Base-by-base conservation (phyloP, 2,113 vertebrate genomes). In the Heloderma charlesbogerti region DNA sequence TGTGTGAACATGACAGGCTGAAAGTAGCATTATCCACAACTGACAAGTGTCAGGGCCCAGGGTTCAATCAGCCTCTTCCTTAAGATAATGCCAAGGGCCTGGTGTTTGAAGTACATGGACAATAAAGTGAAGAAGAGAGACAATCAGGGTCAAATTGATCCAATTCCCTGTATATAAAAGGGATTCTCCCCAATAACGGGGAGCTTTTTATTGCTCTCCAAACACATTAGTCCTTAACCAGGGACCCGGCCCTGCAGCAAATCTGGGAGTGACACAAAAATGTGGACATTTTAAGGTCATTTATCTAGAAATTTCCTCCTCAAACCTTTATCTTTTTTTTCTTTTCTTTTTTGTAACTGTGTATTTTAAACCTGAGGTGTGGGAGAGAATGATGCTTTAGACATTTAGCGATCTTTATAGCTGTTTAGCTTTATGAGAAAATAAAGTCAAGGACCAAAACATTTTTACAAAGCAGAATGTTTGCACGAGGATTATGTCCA, bases 121-220 rank as follows among this genome's bases (percentile, higher is more conserved):
- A 95, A 97, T 97, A 91, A 95, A 96, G 91, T 90, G 67, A 86
- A 95, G 93, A 92, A 95, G 93, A 92, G 80, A 95, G 88, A 96
- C 93, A 97, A 96, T 96, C 94, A 95, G 93, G 93, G 91, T 96
- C 94, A 97, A 97, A 97, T 89, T 92, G 96, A 97, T 96, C 91
- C 91, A 92, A 95, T 96, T 95, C 94, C 89, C 94, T 94, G 90
- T 69, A 69, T 92, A 94, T 96, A 94, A 95, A 97, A 96, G 89
- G 88, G 93, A 96, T 96, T 96, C 95, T 97, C 88, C 91, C 90
- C 95, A 96, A 96, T 96, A 97, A 94, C 87, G 93, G 72, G 67
- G 54, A 88, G 72, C 51, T 94, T 85, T 92, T 92, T 89, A 90
- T 93, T 92, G 87, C 93, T 96, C 94, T 97, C 92, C 94, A 95